Percentiles rank a stretch among this genome's conserved stretches.
Evolutionary conservation across 23 tunicate genomes (phyloP).

Genomic region (Ascidia mentula): DNA sequence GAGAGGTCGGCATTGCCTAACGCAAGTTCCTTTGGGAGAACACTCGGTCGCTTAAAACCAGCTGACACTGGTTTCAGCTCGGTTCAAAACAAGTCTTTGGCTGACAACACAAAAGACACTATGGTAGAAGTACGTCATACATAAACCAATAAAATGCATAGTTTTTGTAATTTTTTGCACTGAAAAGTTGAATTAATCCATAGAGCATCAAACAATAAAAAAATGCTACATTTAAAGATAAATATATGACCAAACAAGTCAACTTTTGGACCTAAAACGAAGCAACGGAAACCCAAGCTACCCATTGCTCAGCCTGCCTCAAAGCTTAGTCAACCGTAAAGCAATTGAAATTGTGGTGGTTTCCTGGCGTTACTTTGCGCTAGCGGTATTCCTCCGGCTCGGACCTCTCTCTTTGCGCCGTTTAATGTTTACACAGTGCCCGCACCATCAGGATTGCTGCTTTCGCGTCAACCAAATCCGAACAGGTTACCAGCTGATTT

Average conservation of each 20-base stretch:
- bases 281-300: too few species aligned
- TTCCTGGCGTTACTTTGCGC: neutral
- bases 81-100: constrained; percentile 25
- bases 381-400: too few species aligned
- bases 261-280: too few species aligned
- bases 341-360: neutral
- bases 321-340: neutral
- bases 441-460: neutral
- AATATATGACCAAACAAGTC: too few species aligned
- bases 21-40: neutral
- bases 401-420: neutral
- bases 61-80: constrained; percentile 47
- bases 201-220: too few species aligned
- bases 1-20: neutral
- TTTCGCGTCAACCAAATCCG: neutral
- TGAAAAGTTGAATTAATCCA: too few species aligned
- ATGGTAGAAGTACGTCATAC: too few species aligned
- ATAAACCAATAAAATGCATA: too few species aligned
- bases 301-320: neutral
- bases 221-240: too few species aligned
- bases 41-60: constrained; percentile 33
- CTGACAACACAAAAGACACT: constrained; percentile 1
- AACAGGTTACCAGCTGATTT: constrained; percentile 4
- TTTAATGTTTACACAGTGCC: neutral
- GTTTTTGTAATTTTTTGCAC: too few species aligned